phyloP scores from a whole-genome alignment of 1,140 invertebrate species.

The Conus betulinus region DNA sequence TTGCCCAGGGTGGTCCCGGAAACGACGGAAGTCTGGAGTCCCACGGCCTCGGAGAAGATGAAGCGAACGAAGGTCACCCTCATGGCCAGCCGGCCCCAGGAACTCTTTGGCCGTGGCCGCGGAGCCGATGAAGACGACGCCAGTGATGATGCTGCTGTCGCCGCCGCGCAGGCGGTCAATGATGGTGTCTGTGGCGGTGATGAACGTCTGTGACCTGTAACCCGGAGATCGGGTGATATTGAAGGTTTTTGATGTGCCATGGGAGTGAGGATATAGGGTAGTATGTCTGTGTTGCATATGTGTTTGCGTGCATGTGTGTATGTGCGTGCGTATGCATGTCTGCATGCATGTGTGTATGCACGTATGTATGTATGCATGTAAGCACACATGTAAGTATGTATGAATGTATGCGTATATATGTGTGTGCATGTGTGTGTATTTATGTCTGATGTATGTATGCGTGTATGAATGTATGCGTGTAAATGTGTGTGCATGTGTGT shows the following conservation, averaged over 20 bases:
- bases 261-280: no score
- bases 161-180: not conserved
- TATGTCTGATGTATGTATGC: no score
- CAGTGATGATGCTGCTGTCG: slow-evolving; percentile 13
- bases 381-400: no score
- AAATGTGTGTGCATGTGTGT: no score
- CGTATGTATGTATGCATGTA: no score
- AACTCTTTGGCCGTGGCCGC: not conserved
- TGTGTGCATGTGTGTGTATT: no score
- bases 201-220: not conserved
- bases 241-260: not conserved
- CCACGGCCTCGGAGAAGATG: slow-evolving; percentile 22
- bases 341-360: no score
- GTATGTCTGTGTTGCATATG: no score
- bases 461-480: no score
- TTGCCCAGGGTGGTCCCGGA: not conserved
- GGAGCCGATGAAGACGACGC: slow-evolving; percentile 19
- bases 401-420: no score
- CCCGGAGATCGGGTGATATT: not conserved
- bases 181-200: not conserved
- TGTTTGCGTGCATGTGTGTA: no score
- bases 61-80: slow-evolving; percentile 2
- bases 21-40: not conserved
- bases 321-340: no score
- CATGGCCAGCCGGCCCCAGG: not conserved